Base-by-base conservation (phyloP, 2,888 invertebrate genomes). In the Leucoma salicis region DNA sequence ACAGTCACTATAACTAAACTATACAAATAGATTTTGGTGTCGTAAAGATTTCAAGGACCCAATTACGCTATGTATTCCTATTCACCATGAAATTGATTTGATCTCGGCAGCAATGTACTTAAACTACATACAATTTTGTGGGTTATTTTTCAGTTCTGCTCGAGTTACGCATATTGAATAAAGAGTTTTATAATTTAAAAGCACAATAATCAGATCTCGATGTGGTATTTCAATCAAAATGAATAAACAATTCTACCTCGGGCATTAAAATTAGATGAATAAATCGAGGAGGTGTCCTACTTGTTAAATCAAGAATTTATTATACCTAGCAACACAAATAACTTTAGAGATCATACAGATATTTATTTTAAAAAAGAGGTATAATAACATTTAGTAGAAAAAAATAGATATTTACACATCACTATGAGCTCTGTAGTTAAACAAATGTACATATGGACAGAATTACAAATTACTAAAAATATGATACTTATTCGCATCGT, bases 191-290 rank as follows among this genome's bases (percentile, higher is more conserved):
- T 55, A 48, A 48, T 61, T 50, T 49, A 48, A 43, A 55, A 49
- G 56, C 56, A 53, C 48, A 16, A 29, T 6, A 31, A 16, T 57
- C 58, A 63, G 56, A 63, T 63, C 53, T 47, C 49, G 37, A 31
- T 27, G 62, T 61, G 55, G 57, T 57, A 54, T 52, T 51, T 60
- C 28, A 21, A 21, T 21, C 6, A 4, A 21, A 21, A 21, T 53
- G 60, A 68, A 68, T 64, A 62, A 70, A 63, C 64, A 63, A 68
- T 64, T 63, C 56, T 52, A 47, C 57, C 48, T 56, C 38, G 48
- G 39, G 49, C 41, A 38, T 44, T 46, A 50, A n/a, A 47, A 38
- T 31, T 47, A 42, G 24, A 38, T 46, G 40, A 40, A 46, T 35
- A 34, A 32, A 41, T 38, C 47, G 32, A 53, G 59, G 60, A 59